Base-by-base conservation (phyloP, 2,113 vertebrate genomes). In the Scolopax mira region DNA sequence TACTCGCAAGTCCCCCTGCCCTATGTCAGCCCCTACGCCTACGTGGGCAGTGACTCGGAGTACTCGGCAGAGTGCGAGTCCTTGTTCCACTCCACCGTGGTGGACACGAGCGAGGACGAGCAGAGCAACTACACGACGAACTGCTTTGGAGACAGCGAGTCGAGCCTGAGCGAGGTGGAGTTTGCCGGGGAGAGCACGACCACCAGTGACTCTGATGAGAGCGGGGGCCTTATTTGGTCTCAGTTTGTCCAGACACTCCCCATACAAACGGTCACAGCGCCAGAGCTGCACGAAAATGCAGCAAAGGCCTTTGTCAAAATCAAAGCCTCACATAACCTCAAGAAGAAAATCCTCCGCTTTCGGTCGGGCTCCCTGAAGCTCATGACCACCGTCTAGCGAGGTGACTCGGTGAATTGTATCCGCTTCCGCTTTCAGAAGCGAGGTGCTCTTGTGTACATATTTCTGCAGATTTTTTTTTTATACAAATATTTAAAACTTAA, bases 301-400 rank as follows among this genome's bases (percentile, higher is more conserved):
- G 95, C 98, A 1, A 99, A 99, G 91, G 97, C 99, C 44, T 98
- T 98, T 46, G 98, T 99, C 62, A 99, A 99, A 97, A 99, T 99
- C 75, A 99, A 99, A 95, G 99, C 99, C 3, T 99, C 99, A 0
- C 99, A 99, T 69, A 99, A 99, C 95, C 98, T 99, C 94, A 99
- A 99, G 98, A 99, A 98, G 98, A 99, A 99, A 92, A 99, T 99
- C 93, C 98, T 99, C 6, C 98, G 99, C 88, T 99, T 99, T 97
- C 98, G 98, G 58, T 99, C 99, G 0, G 99, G 99, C 62, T 99
- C 99, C 9, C 97, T 99, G 90, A 99, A 99, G 91, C 98, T 99
- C 85, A 99, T 99, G 99, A 99, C 99, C 1, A 99, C 99, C 0
- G 98, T 99, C 51, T 99, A 98, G 99, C 78, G 58, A 94, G 91